Evolutionary conservation across 2,113 vertebrate species (phyloP).

Genomic region (Furnarius figulus): DNA sequence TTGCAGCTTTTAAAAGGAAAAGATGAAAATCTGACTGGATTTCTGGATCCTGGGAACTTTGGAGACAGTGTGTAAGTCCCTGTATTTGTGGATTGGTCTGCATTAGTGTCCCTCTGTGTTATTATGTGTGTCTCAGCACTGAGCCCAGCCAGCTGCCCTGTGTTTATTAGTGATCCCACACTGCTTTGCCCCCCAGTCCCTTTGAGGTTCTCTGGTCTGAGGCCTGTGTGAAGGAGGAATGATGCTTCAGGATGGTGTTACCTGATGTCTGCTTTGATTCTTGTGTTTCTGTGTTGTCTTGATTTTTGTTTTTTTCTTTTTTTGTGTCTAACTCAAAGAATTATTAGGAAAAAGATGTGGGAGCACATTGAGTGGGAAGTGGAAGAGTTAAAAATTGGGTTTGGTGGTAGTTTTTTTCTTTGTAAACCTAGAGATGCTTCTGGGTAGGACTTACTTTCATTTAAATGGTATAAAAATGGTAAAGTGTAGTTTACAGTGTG

Average conservation of each 20-base stretch:
- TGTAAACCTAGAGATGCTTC: neutral
- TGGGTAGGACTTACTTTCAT: neutral
- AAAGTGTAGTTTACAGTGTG: neutral
- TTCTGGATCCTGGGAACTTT: slow-evolving; percentile 92
- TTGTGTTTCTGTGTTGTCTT: neutral
- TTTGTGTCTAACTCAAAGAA: neutral
- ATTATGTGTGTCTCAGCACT: rapidly evolving
- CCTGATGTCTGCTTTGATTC: neutral
- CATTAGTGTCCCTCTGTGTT: neutral
- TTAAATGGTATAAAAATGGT: neutral
- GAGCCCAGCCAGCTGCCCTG: neutral
- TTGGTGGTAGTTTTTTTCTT: neutral
- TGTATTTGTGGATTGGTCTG: neutral
- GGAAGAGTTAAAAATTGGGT: neutral
- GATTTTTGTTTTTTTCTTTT: neutral
- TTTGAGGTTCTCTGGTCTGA: neutral
- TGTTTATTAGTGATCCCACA: rapidly evolving
- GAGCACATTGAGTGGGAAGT: neutral
- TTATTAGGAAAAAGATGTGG: neutral
- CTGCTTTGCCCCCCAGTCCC: neutral
- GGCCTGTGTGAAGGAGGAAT: neutral
- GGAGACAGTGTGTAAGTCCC: slow-evolving; percentile 89
- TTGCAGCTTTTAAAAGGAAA: slow-evolving; percentile 89
- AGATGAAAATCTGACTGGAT: slow-evolving; percentile 89
- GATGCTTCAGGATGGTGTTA: neutral